A percentile compares a stretch with the other conserved stretches of the same genome.
These are phyloP conservation scores for Emesis russula DNA, from an alignment of 2,888 invertebrate genomes.

Conservation along the genomic window DNA sequence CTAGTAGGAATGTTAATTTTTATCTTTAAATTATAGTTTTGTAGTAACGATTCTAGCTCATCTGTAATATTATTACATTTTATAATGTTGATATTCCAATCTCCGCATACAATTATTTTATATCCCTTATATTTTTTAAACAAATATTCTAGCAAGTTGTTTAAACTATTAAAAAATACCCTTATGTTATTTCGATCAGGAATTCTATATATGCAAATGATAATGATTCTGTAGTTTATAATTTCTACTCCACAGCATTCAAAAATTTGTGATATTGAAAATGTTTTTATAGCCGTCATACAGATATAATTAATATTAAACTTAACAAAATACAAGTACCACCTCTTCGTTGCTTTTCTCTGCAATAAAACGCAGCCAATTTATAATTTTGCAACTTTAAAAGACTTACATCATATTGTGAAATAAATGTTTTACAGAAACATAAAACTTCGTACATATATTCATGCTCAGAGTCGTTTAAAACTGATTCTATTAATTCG, in stretches of 20 bases:
- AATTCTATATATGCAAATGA: slow-evolving; percentile 38
- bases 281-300: not conserved
- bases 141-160: not conserved
- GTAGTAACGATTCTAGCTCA: slow-evolving; percentile 11
- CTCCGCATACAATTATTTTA: slow-evolving; percentile 20
- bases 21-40: slow-evolving; percentile 25
- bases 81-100: slow-evolving; percentile 36
- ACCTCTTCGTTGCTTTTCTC: slow-evolving; percentile 27
- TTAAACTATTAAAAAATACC: slow-evolving; percentile 11
- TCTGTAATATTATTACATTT: slow-evolving; percentile 18
- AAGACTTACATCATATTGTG: slow-evolving; percentile 21
- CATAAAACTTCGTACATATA: not conserved
- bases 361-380: slow-evolving; percentile 22
- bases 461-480: not conserved
- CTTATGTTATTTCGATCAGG: slow-evolving; percentile 22
- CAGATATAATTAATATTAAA: not conserved
- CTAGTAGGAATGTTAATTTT: slow-evolving; percentile 32
- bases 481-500: slow-evolving; percentile 14
- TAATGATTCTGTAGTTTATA: slow-evolving; percentile 4
- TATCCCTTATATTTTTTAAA: not conserved
- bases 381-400: slow-evolving; percentile 20
- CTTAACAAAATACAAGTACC: slow-evolving; percentile 28
- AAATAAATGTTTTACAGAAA: slow-evolving; percentile 34
- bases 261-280: slow-evolving; percentile 1
- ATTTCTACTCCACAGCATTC: slow-evolving; percentile 18